Conservation (phyloP, 2,888 invertebrate species). For the Rhagium mordax region DNA sequence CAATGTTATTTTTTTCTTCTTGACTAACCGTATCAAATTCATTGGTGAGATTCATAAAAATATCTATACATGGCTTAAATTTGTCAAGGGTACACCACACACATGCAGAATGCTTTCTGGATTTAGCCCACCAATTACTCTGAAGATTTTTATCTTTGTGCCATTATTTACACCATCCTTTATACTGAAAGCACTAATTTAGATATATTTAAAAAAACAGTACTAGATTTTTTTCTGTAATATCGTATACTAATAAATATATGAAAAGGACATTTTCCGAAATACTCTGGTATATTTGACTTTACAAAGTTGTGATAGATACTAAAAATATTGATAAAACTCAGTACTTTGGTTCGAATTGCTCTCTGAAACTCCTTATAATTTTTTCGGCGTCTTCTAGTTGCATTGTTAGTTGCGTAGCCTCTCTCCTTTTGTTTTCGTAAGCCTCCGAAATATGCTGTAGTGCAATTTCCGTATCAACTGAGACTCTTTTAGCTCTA, state of each 20-base stretch:
- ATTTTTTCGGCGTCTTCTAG: constrained; percentile 54
- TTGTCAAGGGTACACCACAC: no score
- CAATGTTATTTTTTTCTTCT: no score
- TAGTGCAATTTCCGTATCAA: constrained; percentile 55
- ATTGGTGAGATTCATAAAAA: no score
- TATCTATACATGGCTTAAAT: no score
- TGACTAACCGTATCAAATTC: no score
- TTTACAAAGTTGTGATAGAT: not conserved
- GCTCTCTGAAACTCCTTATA: constrained; percentile 57
- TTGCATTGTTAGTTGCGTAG: constrained; percentile 47
- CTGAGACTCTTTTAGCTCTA: constrained; percentile 53
- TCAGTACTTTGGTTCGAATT: constrained; percentile 39
- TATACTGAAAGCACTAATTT: not conserved
- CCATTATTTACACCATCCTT: no score
- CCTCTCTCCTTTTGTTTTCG: constrained; percentile 55
- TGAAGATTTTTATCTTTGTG: no score
- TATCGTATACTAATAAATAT: not conserved
- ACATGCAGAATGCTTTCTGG: no score
- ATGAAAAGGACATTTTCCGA: not conserved
- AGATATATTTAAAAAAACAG: not conserved
- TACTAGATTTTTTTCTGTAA: not conserved
- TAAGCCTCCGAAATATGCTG: constrained; percentile 57
- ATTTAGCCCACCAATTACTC: no score
- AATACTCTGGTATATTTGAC: not conserved
- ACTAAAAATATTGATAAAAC: not conserved